Conservation (phyloP, 2,888 invertebrate species). For the Gymnosoma rotundatum region DNA sequence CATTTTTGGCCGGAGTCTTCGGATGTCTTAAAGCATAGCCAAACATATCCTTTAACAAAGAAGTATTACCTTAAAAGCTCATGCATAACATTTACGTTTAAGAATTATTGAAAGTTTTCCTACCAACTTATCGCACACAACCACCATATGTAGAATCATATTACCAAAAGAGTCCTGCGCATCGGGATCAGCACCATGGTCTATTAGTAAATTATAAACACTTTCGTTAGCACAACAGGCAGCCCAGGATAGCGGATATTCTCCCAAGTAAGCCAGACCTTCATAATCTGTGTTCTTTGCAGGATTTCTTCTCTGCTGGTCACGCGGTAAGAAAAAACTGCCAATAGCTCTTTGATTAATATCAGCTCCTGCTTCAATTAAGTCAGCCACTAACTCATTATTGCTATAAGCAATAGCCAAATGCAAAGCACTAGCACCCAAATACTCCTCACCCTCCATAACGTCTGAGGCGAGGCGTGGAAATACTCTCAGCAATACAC, state of each 20-base stretch:
- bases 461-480: conserved; percentile 95
- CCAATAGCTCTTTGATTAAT: conserved; percentile 97
- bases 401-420: conserved; percentile 98
- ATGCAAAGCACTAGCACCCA: conserved; percentile 96
- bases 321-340: conserved; percentile 97
- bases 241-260: conserved; percentile 98
- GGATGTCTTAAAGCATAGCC: conserved; percentile 98
- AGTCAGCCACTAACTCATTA: conserved; percentile 95
- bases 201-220: conserved; percentile 96
- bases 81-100: not conserved
- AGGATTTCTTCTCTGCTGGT: conserved; percentile 92
- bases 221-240: conserved; percentile 98
- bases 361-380: conserved; percentile 95
- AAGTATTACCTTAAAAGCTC: no score
- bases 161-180: conserved; percentile 98
- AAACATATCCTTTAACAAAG: conserved; percentile 87
- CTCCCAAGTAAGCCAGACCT: conserved; percentile 98
- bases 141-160: conserved; percentile 99
- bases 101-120: conserved; percentile 72
- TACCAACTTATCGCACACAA: conserved; percentile 98
- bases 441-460: conserved; percentile 98
- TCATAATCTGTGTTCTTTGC: conserved; percentile 95
- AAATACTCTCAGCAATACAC: conserved; percentile 94
- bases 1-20: conserved; percentile 94
- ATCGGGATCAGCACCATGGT: conserved; percentile 96